Conservation (phyloP, 2,888 invertebrate species). For the Caenorhabditis japonica region DNA sequence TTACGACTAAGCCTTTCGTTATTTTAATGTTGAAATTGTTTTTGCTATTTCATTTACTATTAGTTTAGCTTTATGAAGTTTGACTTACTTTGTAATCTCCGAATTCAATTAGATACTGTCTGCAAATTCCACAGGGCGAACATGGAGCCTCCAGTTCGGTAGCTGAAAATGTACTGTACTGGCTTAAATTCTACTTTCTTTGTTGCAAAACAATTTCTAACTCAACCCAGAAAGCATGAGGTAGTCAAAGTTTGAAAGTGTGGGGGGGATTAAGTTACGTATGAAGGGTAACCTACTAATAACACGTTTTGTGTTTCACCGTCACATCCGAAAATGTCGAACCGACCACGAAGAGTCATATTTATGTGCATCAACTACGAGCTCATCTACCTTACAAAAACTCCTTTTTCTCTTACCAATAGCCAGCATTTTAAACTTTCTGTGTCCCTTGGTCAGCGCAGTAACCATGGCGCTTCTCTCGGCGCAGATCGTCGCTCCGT, state of each 20-base stretch:
- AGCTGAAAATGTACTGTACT: conserved; percentile 31
- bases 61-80: not conserved
- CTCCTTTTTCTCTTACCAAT: conserved; percentile 33
- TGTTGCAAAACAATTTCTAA: not conserved
- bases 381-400: no score
- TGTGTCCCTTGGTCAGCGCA: conserved; percentile 59
- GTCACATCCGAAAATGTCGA: no score
- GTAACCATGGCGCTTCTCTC: conserved; percentile 63
- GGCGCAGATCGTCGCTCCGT: conserved; percentile 81
- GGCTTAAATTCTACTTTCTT: not conserved
- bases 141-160: conserved; percentile 65
- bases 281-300: no score
- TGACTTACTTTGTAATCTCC: conserved; percentile 69
- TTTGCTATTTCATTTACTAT: no score
- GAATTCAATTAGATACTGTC: conserved; percentile 74
- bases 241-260: no score
- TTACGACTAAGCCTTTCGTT: no score
- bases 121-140: conserved; percentile 75
- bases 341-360: no score
- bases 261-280: no score
- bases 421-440: conserved; percentile 62
- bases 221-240: no score
- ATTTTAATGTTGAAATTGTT: no score
- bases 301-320: no score
- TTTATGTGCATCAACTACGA: no score